phyloP scores from a whole-genome alignment of 2,888 invertebrate species.

The Clusia tigrina region DNA sequence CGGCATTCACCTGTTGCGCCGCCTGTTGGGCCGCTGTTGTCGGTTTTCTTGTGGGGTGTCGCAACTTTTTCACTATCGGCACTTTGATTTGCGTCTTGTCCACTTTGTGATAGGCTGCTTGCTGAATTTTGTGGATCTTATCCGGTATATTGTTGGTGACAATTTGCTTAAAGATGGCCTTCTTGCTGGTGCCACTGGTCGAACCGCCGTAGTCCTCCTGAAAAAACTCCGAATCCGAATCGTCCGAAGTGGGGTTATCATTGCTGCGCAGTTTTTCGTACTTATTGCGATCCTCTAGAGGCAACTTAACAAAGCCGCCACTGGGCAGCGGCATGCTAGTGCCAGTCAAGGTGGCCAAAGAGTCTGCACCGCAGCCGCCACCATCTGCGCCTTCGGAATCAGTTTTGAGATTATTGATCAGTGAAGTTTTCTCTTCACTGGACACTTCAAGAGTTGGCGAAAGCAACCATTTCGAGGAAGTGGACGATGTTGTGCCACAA shows the following conservation, averaged over 20 bases:
- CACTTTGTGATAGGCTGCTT: constrained; percentile 67
- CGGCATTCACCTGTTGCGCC: constrained; percentile 49
- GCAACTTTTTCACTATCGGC: constrained; percentile 65
- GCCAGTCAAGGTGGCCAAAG: constrained; percentile 27
- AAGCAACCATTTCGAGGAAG: constrained; percentile 62
- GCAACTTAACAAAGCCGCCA: constrained; percentile 69
- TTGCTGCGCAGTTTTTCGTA: constrained; percentile 78
- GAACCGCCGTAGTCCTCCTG: constrained; percentile 53
- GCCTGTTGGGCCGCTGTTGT: constrained; percentile 58
- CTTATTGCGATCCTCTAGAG: constrained; percentile 76
- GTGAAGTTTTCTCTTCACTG: constrained; percentile 61
- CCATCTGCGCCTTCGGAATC: constrained; percentile 52
- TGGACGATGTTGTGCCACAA: constrained; percentile 52
- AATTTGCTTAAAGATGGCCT: constrained; percentile 62
- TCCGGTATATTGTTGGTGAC: constrained; percentile 68
- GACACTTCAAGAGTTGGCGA: constrained; percentile 64
- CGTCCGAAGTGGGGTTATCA: constrained; percentile 68
- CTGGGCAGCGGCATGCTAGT: constrained; percentile 24
- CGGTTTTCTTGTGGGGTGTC: constrained; percentile 62
- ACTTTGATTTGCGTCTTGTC: constrained; percentile 63
- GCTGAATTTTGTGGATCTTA: constrained; percentile 66
- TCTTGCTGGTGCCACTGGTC: constrained; percentile 47
- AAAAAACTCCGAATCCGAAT: constrained; percentile 66
- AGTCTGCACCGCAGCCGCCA: constrained; percentile 29
- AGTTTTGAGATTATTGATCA: constrained; percentile 56